A percentile compares a stretch with the other conserved stretches of the same genome.
Conservation (phyloP, 1,140 invertebrate genomes). For the Mycetomoellerius zeteki region DNA sequence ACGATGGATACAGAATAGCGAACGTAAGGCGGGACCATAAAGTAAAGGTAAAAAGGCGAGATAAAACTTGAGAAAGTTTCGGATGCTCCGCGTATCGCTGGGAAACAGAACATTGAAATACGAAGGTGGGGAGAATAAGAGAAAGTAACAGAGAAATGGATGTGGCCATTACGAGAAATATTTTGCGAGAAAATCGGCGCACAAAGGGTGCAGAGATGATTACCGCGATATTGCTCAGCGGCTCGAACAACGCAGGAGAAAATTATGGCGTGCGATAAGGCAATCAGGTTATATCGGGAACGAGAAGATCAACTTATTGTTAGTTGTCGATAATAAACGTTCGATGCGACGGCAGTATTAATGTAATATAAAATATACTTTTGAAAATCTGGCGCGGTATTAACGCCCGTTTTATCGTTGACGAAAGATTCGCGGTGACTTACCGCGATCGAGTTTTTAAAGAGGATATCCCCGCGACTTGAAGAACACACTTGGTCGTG, state of each 20-base stretch:
- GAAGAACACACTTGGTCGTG: background rate
- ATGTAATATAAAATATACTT: slow-evolving; percentile 21
- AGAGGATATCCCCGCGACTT: slow-evolving; percentile 29
- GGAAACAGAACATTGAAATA: background rate
- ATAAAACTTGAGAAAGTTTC: slow-evolving; percentile 35
- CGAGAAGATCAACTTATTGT: background rate
- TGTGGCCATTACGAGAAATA: slow-evolving; percentile 27
- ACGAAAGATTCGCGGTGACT: background rate
- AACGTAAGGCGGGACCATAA: slow-evolving; percentile 20
- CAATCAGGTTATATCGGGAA: slow-evolving; percentile 21
- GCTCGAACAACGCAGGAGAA: background rate
- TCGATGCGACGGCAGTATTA: background rate
- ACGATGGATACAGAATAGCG: slow-evolving; percentile 52
- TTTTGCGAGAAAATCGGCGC: slow-evolving; percentile 30
- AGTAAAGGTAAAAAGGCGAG: slow-evolving; percentile 38
- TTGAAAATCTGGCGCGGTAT: background rate
- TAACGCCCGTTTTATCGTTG: background rate
- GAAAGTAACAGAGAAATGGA: slow-evolving; percentile 12
- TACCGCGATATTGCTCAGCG: slow-evolving; percentile 16
- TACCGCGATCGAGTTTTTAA: slow-evolving; percentile 23
- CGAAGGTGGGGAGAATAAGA: background rate
- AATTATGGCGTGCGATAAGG: slow-evolving; percentile 36
- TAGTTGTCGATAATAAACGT: slow-evolving; percentile 27
- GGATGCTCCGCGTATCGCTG: background rate
- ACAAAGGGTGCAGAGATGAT: slow-evolving; percentile 22